Base-by-base conservation (phyloP, 1,140 invertebrate genomes). In the Goniozus legneri region DNA sequence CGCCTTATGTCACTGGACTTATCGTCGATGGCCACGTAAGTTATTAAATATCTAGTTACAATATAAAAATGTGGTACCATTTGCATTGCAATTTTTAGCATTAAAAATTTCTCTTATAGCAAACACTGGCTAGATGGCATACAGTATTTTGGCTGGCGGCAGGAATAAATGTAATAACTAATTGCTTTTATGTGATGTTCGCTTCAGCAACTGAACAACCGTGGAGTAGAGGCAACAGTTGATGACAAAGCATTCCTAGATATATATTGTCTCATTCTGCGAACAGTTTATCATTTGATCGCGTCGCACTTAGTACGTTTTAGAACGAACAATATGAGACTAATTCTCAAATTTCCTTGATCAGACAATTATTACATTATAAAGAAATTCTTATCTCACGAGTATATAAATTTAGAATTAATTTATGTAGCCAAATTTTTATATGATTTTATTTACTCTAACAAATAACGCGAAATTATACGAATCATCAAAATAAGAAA, bases 71-170 rank as follows among this genome's bases (percentile, higher is more conserved):
- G 20, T 35, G 33, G 33, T 3, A 19, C 18, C 2, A 37, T 7
- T 37, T 19, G 18, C 21, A 16, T 2, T 1, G 1, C 24, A 27
- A 27, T 27, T 27, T 10, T 27, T 27, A 10, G 10, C 24, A 27
- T 6, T 8, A 18, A 12, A 3, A 13, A 12, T 38, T n/a, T 7
- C 52, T 52, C 3, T 80, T 79, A 20, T 65, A 92, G 87, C 83
- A 92, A 81, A 91, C 89, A 0, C 63, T 90, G 8, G 84, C 83
- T 34, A 84, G 89, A 54, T 96, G 92, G 92, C 84, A 88, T 37
- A 82, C 84, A 44, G 89, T 95, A 19, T 95, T 95, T 72, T 93
- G 89, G 78, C 79, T 93, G 49, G 87, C 89, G 0, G 86, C 88
- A 1, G 86, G 77, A 3, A 83, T 95, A 22, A 91, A 91, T 66